A percentile compares a stretch with the other conserved stretches of the same genome.
Conservation (phyloP, 64 coral and sea anemone genomes). For the Trachythela sp. region DNA sequence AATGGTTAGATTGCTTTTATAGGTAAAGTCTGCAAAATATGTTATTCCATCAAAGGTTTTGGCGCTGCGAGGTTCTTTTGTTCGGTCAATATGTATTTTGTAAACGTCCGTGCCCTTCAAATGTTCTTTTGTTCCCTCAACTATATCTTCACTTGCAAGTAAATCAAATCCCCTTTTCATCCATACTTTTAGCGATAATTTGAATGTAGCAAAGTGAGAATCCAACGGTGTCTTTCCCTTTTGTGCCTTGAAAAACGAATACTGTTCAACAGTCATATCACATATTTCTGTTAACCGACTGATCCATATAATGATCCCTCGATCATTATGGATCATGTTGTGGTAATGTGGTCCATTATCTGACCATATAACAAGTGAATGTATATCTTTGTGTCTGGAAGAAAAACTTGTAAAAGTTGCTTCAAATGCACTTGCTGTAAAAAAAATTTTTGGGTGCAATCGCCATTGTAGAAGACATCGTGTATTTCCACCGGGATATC, state of each 20-base stretch:
- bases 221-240: conserved; percentile 61
- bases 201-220: conserved; percentile 53
- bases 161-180: conserved; percentile 37
- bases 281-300: conserved; percentile 20
- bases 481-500: conserved; percentile 38
- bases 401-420: conserved; percentile 34
- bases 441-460: conserved; percentile 42
- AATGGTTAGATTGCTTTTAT: not conserved
- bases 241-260: conserved; percentile 51
- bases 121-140: conserved; percentile 29
- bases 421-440: conserved; percentile 29
- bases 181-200: conserved; percentile 40
- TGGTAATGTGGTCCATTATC: too few relatives aligned
- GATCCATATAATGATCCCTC: conserved; percentile 52
- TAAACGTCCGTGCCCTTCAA: conserved; percentile 54
- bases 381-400: not conserved
- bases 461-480: conserved; percentile 36
- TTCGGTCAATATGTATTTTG: conserved; percentile 17
- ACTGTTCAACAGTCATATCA: conserved; percentile 26
- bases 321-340: not conserved
- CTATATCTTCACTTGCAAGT: conserved; percentile 14
- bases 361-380: too few relatives aligned
- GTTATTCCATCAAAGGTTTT: conserved; percentile 42
- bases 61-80: too few relatives aligned
- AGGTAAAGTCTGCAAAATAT: conserved; percentile 34